Percentiles rank a stretch among this genome's conserved stretches.
Evolutionary conservation across 2,797 vertebrate genomes (phyloP).

Genomic region (Bradypodion ventrale): DNA sequence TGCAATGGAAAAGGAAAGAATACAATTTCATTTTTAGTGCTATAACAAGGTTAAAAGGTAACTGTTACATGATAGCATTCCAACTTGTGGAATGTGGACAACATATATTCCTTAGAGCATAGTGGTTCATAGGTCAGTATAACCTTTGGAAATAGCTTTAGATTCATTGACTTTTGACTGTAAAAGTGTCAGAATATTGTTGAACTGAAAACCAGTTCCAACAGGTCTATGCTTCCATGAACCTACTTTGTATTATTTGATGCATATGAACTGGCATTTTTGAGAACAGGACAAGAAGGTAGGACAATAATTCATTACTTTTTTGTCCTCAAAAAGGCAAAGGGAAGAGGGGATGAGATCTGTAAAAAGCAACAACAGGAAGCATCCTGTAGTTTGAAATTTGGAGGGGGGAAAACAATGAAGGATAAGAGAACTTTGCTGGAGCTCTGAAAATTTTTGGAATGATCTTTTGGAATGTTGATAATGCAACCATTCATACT

Average conservation of each 20-base stretch:
- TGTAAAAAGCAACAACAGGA: background rate
- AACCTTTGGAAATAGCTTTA: background rate
- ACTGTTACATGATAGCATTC: background rate
- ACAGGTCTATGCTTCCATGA: background rate
- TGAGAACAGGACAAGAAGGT: background rate
- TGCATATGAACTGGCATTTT: background rate
- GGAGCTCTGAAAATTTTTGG: background rate
- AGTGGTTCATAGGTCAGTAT: background rate
- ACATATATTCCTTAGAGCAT: background rate
- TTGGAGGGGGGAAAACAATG: background rate
- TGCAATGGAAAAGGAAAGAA: background rate
- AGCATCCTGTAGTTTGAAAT: background rate
- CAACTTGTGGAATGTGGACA: background rate
- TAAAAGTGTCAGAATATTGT: background rate
- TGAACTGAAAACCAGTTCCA: background rate
- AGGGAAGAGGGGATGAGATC: background rate
- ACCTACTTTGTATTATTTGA: too few species aligned
- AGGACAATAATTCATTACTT: background rate
- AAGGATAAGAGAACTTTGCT: background rate
- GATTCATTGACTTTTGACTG: background rate
- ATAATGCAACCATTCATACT: background rate
- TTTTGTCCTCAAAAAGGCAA: background rate
- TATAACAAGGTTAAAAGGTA: slow-evolving; percentile 4
- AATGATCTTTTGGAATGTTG: background rate
- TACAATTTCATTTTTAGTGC: background rate